phyloP scores from a whole-genome alignment of 2,113 vertebrate species.

The Apaloderma vittatum region DNA sequence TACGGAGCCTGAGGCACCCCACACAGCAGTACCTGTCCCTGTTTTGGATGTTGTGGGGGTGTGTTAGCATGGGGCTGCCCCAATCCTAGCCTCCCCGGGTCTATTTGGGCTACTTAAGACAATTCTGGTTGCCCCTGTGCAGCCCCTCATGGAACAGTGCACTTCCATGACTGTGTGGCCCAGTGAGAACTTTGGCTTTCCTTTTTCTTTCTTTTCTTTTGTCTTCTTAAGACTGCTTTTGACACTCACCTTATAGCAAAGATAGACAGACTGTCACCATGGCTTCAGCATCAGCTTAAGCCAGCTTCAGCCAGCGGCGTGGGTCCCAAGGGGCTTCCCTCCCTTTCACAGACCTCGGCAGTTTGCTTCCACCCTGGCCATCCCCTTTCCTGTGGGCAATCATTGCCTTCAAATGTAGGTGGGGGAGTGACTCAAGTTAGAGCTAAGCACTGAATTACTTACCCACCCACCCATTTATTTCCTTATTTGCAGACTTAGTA shows the following conservation, averaged over 20 bases:
- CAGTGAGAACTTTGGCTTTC: neutral
- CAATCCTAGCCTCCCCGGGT: neutral
- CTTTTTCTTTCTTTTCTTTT: neutral
- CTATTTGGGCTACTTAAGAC: neutral
- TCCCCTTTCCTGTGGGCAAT: neutral
- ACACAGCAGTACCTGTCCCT: neutral
- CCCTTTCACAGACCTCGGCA: neutral
- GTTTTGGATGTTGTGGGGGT: neutral
- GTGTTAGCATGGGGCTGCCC: neutral
- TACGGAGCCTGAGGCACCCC: fast-evolving
- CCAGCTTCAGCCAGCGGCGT: fast-evolving
- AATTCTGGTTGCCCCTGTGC: fast-evolving
- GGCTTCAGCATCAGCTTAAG: neutral
- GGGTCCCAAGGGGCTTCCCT: neutral
- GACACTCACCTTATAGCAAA: neutral
- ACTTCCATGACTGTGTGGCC: neutral
- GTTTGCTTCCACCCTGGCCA: neutral
- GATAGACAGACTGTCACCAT: neutral
- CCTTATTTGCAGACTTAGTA: neutral
- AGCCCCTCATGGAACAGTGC: neutral
- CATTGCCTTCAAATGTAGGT: fast-evolving
- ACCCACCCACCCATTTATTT: neutral
- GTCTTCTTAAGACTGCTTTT: neutral
- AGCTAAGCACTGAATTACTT: neutral
- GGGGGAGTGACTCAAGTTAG: neutral